Conservation (phyloP, 1,140 invertebrate species). For the Pseudomyrmex sp. region DNA sequence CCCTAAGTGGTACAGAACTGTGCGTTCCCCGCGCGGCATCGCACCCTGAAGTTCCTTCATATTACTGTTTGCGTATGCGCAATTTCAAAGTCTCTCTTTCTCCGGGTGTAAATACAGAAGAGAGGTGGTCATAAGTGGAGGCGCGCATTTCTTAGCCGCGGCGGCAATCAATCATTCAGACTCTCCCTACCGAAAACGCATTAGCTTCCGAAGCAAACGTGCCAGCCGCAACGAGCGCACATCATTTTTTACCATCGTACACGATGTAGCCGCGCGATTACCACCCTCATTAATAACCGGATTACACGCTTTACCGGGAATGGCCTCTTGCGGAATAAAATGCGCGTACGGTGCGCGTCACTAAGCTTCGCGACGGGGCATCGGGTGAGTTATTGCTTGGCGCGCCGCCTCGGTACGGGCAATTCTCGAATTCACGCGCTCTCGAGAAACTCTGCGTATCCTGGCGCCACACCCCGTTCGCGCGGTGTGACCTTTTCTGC, state of each 20-base stretch:
- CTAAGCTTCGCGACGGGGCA: conserved; percentile 65
- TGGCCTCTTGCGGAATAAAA: conserved; percentile 47
- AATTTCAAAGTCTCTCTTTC: conserved; percentile 18
- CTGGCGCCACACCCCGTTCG: not conserved
- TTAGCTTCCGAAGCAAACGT: conserved; percentile 21
- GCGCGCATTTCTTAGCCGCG: conserved; percentile 44
- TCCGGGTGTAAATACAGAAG: no score
- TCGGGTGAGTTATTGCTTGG: conserved; percentile 65
- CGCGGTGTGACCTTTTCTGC: not conserved
- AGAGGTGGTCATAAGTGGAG: conserved; percentile 1
- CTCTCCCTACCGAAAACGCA: conserved; percentile 22
- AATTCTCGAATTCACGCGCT: conserved; percentile 65
- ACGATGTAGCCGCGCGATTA: conserved; percentile 33
- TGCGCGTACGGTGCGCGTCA: conserved; percentile 40
- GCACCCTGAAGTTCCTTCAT: not conserved
- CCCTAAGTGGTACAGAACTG: not conserved
- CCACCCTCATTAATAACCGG: conserved; percentile 71
- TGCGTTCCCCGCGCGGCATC: not conserved
- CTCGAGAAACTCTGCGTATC: not conserved
- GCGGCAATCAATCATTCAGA: conserved; percentile 45
- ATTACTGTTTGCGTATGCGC: conserved; percentile 25
- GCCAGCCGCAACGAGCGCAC: conserved; percentile 34
- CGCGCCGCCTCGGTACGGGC: conserved; percentile 27
- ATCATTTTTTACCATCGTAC: conserved; percentile 60
- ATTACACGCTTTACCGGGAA: conserved; percentile 66